These are phyloP conservation scores for Pandemis heparana DNA, from an alignment of 2,888 invertebrate genomes.

Conservation along the genomic window DNA sequence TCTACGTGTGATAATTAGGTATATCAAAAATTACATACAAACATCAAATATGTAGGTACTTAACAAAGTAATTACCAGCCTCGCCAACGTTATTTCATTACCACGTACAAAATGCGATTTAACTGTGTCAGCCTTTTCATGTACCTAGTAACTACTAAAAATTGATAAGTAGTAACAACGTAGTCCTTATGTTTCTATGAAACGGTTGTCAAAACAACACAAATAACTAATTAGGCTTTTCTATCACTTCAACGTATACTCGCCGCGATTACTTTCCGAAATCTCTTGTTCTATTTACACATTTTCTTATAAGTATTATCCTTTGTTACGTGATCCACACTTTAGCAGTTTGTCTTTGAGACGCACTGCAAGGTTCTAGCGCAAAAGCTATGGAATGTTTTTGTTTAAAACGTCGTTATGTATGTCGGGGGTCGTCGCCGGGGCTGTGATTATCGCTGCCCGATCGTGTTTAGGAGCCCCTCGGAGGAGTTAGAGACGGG, in stretches of 20 bases:
- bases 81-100: slow-evolving; percentile 40
- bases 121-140: slow-evolving; percentile 82
- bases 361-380: slow-evolving; percentile 60
- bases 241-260: slow-evolving; percentile 84
- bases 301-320: slow-evolving; percentile 48
- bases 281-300: slow-evolving; percentile 64
- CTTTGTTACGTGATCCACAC: slow-evolving; percentile 54
- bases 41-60: slow-evolving; percentile 39
- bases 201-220: slow-evolving; percentile 78
- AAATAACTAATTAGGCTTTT: slow-evolving; percentile 80
- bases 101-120: slow-evolving; percentile 70
- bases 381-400: slow-evolving; percentile 56
- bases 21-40: slow-evolving; percentile 41
- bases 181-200: slow-evolving; percentile 82
- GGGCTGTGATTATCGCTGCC: slow-evolving; percentile 53
- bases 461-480: slow-evolving; percentile 66
- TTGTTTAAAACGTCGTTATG: slow-evolving; percentile 15
- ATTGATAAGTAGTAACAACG: slow-evolving; percentile 80
- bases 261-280: slow-evolving; percentile 60
- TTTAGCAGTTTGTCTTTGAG: slow-evolving; percentile 69
- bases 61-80: slow-evolving; percentile 40
- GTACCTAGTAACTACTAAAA: slow-evolving; percentile 80
- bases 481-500: slow-evolving; percentile 76
- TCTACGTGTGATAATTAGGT: slow-evolving; percentile 36
- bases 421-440: neutral